A percentile compares a stretch with the other conserved stretches of the same genome.
phyloP scores from a whole-genome alignment of 2,797 vertebrate species.

The Falco columbarius region DNA sequence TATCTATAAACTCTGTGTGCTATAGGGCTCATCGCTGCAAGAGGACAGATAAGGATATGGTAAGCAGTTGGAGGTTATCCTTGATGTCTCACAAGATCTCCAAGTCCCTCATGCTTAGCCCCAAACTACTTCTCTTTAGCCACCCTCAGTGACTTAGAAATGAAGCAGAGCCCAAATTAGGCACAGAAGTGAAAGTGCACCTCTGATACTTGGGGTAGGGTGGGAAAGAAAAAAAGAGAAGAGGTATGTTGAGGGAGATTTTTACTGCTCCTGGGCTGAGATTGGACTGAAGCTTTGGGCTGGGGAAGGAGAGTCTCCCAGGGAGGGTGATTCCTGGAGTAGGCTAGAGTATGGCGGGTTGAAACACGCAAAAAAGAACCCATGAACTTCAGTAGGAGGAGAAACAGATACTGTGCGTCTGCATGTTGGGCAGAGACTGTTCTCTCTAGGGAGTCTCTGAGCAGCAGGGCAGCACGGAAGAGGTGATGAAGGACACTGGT shows the following conservation, averaged over 20 bases:
- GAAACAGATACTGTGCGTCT: not conserved
- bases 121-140: not conserved
- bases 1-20: not conserved
- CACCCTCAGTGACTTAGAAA: not conserved
- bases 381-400: not conserved
- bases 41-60: not conserved
- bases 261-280: not conserved
- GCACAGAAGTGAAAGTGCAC: not conserved
- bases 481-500: not conserved
- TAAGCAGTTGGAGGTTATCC: not conserved
- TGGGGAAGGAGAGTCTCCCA: not conserved
- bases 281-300: rapidly evolving
- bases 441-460: not conserved
- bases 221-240: not conserved
- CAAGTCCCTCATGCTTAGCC: not conserved
- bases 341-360: not conserved
- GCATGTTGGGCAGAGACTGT: not conserved
- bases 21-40: not conserved
- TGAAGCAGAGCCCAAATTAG: not conserved
- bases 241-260: not conserved
- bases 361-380: not conserved
- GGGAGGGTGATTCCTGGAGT: not conserved
- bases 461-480: not conserved
- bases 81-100: not conserved
- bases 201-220: not conserved